Evolutionary conservation across 2,797 vertebrate species (phyloP), one percentile per base, ranked within the genome.

Genomic region (Cryptoprocta ferox): DNA sequence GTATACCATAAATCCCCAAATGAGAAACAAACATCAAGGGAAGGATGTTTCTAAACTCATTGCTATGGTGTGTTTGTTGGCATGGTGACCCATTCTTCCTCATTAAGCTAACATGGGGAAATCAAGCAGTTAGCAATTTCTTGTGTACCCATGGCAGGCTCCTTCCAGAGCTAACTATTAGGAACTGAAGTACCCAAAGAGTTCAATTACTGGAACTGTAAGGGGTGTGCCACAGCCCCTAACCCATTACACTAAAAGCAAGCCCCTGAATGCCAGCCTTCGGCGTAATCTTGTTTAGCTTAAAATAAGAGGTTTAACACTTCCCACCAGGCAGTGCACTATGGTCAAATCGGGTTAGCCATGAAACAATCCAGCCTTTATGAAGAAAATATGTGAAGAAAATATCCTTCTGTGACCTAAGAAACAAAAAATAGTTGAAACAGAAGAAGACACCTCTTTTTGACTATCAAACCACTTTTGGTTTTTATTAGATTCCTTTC

Each of bases 241-340:
- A 98, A 98, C 73, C 18, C 1, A 97, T 98, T 98, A 98, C 83
- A 94, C 94, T 97, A 95, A 99, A 98, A 99, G 98, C 98, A 98
- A 98, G 97, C 98, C 97, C 94, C 97, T 98, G 97, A 99, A 98
- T 98, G 98, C 97, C 97, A 98, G 98, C 98, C 98, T 98, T 98
- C 97, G 98, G 93, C 98, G 96, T 99, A 99, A 99, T 99, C 98
- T 98, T 99, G 98, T 99, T 99, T 99, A 99, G 98, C 94, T 99
- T 98, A 97, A 99, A 99, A 99, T 99, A 99, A 99, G 97, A 99
- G 98, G 97, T 99, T 99, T 99, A 99, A 96, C 98, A 98, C 97
- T 99, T 98, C 98, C 98, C 97, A 63, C 83, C 97, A 98, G 98
- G 98, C 98, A 98, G 98, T 97, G 95, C 63, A 65, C 91, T 97